Evolutionary conservation across 2,113 vertebrate species (phyloP), one percentile per base, ranked within the genome.

Genomic region (Cathartes aura): DNA sequence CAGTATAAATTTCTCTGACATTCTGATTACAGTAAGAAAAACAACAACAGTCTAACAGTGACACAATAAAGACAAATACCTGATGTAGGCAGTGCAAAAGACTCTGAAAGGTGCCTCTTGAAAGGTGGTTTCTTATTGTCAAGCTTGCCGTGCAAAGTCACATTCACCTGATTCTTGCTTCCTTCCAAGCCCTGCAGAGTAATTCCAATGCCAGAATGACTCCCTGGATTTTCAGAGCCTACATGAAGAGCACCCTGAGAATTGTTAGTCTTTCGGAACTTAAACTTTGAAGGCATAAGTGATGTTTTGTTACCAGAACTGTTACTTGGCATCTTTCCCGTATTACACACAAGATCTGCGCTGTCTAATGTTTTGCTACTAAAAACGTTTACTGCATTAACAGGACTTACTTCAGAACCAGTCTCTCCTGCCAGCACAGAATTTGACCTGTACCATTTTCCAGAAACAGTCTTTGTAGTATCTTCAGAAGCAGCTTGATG

Each of bases 101-200:
- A 98, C 85, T 99, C 98, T 24, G 98, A 98, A 62, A 97, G 90
- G 58, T 98, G 98, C 48, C 99, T 99, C 96, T 99, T 99, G 96
- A 98, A 98, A 76, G 98, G 93, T 21, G 96, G 59, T 17, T 98
- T 98, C 56, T 94, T 95, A 90, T 62, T 92, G 42, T 93, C 91
- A 20, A 91, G 16, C 12, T 93, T 92, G 83, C 76, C 81, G 84
- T 91, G 87, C 40, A 89, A 96, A 80, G 96, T 64, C 19, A 62
- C 82, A 11, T 88, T 89, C 83, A 82, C 55, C 53, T 95, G 92
- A 81, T 79, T 94, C 79, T 89, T 97, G 70, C 58, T 94, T 92
- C 86, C 96, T 89, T 97, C 96, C 79, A 95, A 91, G 86, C 24
- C 58, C 73, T 97, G 82, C 26, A 32, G 94, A 75, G 63, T 36